Conservation (phyloP, 2,797 vertebrate genomes). For the Vultur gryphus region DNA sequence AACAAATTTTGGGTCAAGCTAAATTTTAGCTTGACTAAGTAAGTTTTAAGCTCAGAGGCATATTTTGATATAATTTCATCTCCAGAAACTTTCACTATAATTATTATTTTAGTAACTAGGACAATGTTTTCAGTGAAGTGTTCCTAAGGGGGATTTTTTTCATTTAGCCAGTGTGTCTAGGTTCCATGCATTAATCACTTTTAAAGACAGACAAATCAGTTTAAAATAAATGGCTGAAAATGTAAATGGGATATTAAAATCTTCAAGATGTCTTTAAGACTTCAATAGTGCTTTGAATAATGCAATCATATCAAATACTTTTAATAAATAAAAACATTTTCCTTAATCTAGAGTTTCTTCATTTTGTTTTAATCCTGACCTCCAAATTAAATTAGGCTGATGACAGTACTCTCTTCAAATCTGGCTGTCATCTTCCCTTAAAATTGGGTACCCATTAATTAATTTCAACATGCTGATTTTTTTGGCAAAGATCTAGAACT, state of each 20-base stretch:
- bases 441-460: neutral
- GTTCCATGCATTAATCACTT: slow-evolving; percentile 53
- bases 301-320: neutral
- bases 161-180: slow-evolving; percentile 19
- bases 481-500: neutral
- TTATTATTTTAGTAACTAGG: slow-evolving; percentile 40
- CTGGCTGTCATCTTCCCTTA: neutral
- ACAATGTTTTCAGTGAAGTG: slow-evolving; percentile 30
- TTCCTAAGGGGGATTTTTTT: neutral
- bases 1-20: neutral
- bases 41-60: slow-evolving; percentile 32
- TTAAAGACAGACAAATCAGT: slow-evolving; percentile 44
- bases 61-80: slow-evolving; percentile 42
- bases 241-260: slow-evolving; percentile 20
- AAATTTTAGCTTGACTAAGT: slow-evolving; percentile 33
- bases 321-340: neutral
- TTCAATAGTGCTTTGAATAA: neutral
- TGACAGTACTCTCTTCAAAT: neutral
- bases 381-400: neutral
- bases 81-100: slow-evolving; percentile 21
- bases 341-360: neutral
- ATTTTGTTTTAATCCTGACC: neutral
- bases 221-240: slow-evolving; percentile 32
- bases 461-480: neutral
- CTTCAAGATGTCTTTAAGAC: neutral